phyloP scores from a whole-genome alignment of 2,888 invertebrate genomes.

The Eurytoma adleriae region DNA sequence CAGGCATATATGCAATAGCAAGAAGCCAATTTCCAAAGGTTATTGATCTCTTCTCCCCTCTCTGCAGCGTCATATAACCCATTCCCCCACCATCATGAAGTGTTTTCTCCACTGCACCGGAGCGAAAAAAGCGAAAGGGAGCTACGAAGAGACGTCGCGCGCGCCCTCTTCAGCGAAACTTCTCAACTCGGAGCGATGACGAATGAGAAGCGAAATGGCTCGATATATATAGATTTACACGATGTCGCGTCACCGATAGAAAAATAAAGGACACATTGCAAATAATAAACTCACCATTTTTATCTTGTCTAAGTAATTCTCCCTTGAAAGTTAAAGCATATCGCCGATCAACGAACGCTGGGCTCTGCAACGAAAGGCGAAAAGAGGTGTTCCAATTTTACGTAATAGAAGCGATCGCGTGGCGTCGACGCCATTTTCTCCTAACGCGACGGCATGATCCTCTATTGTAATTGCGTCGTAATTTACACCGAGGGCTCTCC shows the following conservation, averaged over 20 bases:
- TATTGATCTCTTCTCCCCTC: conserved; percentile 42
- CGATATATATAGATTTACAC: conserved; percentile 5
- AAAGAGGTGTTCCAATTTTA: conserved; percentile 60
- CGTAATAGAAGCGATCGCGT: conserved; percentile 47
- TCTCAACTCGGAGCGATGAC: conserved; percentile 17
- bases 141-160: conserved; percentile 2
- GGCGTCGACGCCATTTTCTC: conserved; percentile 54
- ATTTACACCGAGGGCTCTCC: background rate
- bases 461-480: conserved; percentile 30
- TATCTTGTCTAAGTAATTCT: conserved; percentile 32
- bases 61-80: background rate
- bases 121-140: conserved; percentile 6
- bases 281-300: conserved; percentile 61
- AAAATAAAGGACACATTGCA: conserved; percentile 50
- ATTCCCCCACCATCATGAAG: background rate
- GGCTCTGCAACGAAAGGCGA: conserved; percentile 66
- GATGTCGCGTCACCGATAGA: background rate
- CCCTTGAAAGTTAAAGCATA: conserved; percentile 55
- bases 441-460: conserved; percentile 49
- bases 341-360: conserved; percentile 55
- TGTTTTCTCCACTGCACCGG: background rate
- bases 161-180: conserved; percentile 44
- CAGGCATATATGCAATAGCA: background rate
- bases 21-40: conserved; percentile 17
- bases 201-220: conserved; percentile 9